phyloP scores from a whole-genome alignment of 2,888 invertebrate species.

The Drosophila planitibia region DNA sequence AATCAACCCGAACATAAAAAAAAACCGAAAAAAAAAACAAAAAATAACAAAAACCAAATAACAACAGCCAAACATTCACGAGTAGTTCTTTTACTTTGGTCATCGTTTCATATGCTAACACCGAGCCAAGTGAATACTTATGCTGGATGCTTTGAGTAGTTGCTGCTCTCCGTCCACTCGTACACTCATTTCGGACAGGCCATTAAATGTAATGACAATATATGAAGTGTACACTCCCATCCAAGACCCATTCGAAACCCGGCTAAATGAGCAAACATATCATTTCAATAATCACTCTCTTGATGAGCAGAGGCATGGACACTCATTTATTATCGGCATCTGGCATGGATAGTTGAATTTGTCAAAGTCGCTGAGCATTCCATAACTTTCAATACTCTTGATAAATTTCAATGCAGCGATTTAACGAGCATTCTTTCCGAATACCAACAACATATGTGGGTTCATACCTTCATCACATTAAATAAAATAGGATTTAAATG shows the following conservation, averaged over 20 bases:
- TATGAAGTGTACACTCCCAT: slow-evolving; percentile 50
- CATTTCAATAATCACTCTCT: slow-evolving; percentile 44
- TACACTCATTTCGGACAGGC: slow-evolving; percentile 59
- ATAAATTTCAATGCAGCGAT: neutral
- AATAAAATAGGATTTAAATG: neutral
- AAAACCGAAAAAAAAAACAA: neutral
- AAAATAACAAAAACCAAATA: slow-evolving; percentile 24
- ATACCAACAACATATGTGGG: neutral
- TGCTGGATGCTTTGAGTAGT: slow-evolving; percentile 38
- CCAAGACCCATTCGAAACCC: slow-evolving; percentile 1
- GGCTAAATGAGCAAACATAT: slow-evolving; percentile 53
- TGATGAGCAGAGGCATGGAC: slow-evolving; percentile 43
- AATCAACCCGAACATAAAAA: slow-evolving; percentile 25
- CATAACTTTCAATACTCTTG: slow-evolving; percentile 19
- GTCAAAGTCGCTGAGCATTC: slow-evolving; percentile 51
- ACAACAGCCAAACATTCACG: slow-evolving; percentile 34
- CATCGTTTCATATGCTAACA: slow-evolving; percentile 58
- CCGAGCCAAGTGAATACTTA: slow-evolving; percentile 40
- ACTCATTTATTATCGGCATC: slow-evolving; percentile 50
- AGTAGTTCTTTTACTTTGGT: slow-evolving; percentile 34
- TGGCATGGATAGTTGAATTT: slow-evolving; percentile 42
- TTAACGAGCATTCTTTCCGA: neutral
- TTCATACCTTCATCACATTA: neutral
- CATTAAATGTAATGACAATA: slow-evolving; percentile 83
- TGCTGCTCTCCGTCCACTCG: slow-evolving; percentile 31